Evolutionary conservation across 2,797 vertebrate genomes (phyloP), one percentile per base, ranked within the genome.

Genomic region (Phoebastria nigripes): DNA sequence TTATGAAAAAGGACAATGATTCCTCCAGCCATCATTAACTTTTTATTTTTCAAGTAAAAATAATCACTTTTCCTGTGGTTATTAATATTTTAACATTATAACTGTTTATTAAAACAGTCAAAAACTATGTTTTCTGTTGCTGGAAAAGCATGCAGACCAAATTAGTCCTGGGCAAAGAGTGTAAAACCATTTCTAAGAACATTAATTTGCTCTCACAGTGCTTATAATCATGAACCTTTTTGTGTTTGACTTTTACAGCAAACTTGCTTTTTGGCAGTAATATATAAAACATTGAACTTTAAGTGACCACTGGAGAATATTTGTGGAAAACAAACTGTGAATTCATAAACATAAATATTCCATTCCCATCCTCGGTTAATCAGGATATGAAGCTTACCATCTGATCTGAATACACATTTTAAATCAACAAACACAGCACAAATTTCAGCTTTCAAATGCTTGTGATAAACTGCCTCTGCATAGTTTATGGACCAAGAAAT

Each of bases 251-350:
- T 96, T 56, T 71, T 87, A 79, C n/a, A 92, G 20, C 18, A 84
- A 95, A 33, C 29, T 80, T 82, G 25, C 12, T 87, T 95, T 82
- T 89, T 85, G 59, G 49, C 74, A 94, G 86, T 94, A 90, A 82
- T 63, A 71, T 24, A 67, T 46, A 82, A 95, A 87, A 44, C 70
- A 76, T 24, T 79, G 90, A 90, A 82, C 56, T 79, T 93, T 89
- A 89, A 90, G 73, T 93, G 93, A 95, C 67, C 88, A 82, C 54
- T 80, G 29, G 86, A 95, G 77, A 94, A 89, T 92, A 82, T 82
- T 35, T 86, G 58, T 16, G 15, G 62, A 93, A 94, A 95, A 65
- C 22, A 79, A 90, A 72, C 54, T 35, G 59, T 80, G 61, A 76
- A 70, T 90, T 88, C 71, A 55, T 72, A 91, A 87, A 59, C 47